Evolutionary conservation across 2,113 vertebrate species (phyloP).

Genomic region (Siniperca chuatsi): DNA sequence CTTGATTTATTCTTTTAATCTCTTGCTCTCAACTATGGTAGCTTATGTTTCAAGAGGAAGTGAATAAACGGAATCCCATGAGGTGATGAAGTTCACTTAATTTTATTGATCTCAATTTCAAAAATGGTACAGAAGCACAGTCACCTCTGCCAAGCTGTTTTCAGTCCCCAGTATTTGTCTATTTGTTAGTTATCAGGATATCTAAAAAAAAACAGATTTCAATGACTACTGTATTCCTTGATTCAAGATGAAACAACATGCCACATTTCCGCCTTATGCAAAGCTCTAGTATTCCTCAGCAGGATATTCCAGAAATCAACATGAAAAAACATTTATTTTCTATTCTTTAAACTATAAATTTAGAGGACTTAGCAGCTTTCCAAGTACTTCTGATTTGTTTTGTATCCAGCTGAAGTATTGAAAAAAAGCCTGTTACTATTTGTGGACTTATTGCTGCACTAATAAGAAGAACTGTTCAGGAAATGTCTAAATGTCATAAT

Average conservation of each 20-base stretch:
- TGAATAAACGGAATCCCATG: slow-evolving; percentile 26
- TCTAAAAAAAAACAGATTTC: not conserved
- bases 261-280: not conserved
- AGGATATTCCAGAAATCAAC: not conserved
- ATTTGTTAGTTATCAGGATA: not conserved
- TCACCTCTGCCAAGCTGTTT: not conserved
- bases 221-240: not conserved
- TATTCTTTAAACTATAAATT: not conserved
- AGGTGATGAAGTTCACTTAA: slow-evolving; percentile 19
- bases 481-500: not conserved
- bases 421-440: not conserved
- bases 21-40: not conserved
- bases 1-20: slow-evolving; percentile 55
- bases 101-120: slow-evolving; percentile 16
- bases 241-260: not conserved
- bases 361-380: not conserved
- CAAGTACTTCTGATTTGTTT: not conserved
- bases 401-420: not conserved
- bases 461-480: not conserved
- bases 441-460: not conserved
- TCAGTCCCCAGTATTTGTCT: not conserved
- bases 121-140: not conserved
- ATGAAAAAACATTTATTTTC: not conserved
- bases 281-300: not conserved
- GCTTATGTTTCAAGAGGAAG: slow-evolving; percentile 20